phyloP scores from a whole-genome alignment of 64 coral and sea anemone species.

The Montipora capricornis region DNA sequence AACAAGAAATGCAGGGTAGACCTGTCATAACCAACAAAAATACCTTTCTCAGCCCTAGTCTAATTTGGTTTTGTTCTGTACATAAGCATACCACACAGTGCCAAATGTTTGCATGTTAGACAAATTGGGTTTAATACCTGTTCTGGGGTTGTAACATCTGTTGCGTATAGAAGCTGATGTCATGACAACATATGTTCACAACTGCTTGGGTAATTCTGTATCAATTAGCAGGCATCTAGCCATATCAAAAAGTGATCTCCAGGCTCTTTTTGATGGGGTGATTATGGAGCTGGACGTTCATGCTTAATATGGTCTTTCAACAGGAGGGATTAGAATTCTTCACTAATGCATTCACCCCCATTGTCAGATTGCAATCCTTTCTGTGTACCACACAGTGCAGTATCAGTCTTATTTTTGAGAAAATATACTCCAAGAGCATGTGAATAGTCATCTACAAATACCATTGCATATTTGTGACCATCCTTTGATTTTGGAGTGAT shows the following conservation, averaged over 20 bases:
- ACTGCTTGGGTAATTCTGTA: not conserved
- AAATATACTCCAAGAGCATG: conserved; percentile 55
- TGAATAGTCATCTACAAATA: conserved; percentile 56
- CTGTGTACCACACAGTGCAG: conserved; percentile 42
- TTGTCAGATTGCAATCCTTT: conserved; percentile 54
- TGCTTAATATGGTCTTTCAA: conserved; percentile 25
- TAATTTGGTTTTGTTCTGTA: conserved; percentile 47
- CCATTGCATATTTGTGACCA: conserved; percentile 50
- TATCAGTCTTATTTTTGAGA: conserved; percentile 38
- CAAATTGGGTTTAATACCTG: conserved; percentile 14
- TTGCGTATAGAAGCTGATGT: conserved; percentile 50
- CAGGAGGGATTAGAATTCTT: conserved; percentile 45
- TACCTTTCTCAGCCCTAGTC: conserved; percentile 25
- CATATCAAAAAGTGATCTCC: conserved; percentile 68
- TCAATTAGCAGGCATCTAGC: conserved; percentile 56
- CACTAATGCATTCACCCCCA: conserved; percentile 31
- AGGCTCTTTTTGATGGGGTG: conserved; percentile 53
- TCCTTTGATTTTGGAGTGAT: conserved; percentile 30
- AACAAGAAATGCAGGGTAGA: conserved; percentile 64
- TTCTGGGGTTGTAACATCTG: conserved; percentile 53
- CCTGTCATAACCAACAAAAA: conserved; percentile 68
- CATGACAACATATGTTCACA: conserved; percentile 55
- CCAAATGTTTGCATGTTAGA: conserved; percentile 59
- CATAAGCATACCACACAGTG: conserved; percentile 58
- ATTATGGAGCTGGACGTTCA: conserved; percentile 41